Base-by-base conservation (phyloP, 2,113 vertebrate species). In the Cyanoliseus patagonus region DNA sequence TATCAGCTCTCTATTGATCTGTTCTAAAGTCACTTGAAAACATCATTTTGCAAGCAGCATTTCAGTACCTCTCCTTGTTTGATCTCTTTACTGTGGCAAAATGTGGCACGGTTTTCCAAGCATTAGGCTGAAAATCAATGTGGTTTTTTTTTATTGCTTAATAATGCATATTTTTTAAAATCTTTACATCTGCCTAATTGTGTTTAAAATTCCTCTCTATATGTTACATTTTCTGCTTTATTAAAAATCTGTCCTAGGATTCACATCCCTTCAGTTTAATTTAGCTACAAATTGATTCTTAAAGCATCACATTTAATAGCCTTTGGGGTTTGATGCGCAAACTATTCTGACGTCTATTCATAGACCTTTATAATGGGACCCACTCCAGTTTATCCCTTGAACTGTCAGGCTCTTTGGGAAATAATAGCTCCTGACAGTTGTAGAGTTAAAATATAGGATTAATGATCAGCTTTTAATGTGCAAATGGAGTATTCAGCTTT, bases 361-460 rank as follows among this genome's bases (percentile, higher is more conserved):
- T 33, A 89, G 94, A 72, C 94, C 95, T 95, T 95, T 94, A 95
- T 97, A 90, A 93, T 90, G 70, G 88, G 92, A 92, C 93, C 90
- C 90, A 52, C 92, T 96, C 88, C 57, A 90, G 97, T 96, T 96
- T 97, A 96, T 95, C 94, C 95, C 88, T 88, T 91, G 92, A 97
- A 95, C 84, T 93, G 86, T 95, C 93, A 91, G 86, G 53, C 91
- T 88, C 91, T 75, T 52, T 49, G 77, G 91, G 89, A 96, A 96
- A 97, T 95, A 97, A 96, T 86, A 96, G 97, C 85, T 96, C 78
- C 96, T 96, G 97, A 94, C 96, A 92, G 96, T 96, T 95, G 85
- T 53, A 84, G 95, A 92, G 95, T 97, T 97, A 97, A 97, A 97
- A 97, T 96, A 96, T 93, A 95, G 97, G 97, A 97, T 97, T 97